Conservation (phyloP, 2,113 vertebrate genomes). For the Xerus inauris region DNA sequence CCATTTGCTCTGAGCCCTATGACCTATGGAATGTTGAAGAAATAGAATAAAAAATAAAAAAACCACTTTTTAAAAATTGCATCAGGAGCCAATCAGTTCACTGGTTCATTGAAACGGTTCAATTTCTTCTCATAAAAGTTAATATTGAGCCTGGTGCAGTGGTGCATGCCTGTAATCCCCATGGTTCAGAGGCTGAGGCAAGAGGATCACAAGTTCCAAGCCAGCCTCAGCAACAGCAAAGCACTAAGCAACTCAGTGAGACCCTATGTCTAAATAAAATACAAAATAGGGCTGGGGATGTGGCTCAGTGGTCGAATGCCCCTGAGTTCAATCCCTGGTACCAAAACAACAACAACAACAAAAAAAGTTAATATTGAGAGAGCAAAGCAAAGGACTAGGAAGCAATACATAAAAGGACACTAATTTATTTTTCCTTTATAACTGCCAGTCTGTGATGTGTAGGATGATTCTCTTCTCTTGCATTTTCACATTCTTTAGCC, state of each 20-base stretch:
- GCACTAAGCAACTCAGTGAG: too few species aligned
- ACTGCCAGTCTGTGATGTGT: too few species aligned
- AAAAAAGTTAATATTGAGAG: background rate
- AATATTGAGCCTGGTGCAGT: background rate
- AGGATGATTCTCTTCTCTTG: background rate
- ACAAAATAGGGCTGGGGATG: too few species aligned
- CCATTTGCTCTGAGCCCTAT: background rate
- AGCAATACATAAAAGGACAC: background rate
- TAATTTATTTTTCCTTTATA: background rate
- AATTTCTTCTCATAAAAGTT: background rate
- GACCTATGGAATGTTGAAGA: background rate
- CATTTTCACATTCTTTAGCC: background rate
- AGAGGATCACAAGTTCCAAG: too few species aligned
- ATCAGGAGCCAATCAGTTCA: background rate
- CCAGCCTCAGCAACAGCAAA: too few species aligned
- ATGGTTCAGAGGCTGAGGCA: too few species aligned
- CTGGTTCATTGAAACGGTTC: background rate
- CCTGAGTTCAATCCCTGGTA: too few species aligned
- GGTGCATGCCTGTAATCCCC: too few species aligned
- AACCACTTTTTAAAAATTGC: background rate
- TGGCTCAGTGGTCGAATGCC: too few species aligned
- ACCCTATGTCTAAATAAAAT: too few species aligned
- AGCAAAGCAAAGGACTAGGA: background rate
- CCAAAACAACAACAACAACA: too few species aligned
- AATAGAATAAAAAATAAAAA: background rate